Conservation (phyloP, 2,797 vertebrate genomes). For the Graptemys geographica region DNA sequence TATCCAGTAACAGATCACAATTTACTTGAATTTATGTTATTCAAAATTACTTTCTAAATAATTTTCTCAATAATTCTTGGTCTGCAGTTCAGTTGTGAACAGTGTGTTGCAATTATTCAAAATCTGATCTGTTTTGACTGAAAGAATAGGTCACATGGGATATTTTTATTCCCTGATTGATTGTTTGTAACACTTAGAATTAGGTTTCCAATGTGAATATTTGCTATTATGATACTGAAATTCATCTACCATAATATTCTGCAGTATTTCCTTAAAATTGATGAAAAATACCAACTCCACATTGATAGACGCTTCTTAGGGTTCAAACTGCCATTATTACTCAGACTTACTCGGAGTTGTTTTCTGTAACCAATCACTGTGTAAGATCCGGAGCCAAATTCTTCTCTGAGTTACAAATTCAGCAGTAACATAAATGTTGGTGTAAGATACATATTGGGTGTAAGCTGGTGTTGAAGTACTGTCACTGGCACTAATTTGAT, state of each 20-base stretch:
- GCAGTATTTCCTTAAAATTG: background rate
- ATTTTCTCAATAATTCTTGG: background rate
- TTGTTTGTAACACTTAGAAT: background rate
- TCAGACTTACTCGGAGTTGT: background rate
- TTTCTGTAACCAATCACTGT: background rate
- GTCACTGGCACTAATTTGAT: background rate
- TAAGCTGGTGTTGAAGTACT: background rate
- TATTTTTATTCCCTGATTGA: fast-evolving
- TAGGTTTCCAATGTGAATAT: background rate
- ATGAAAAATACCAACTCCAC: background rate
- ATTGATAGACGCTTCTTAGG: background rate
- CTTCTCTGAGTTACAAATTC: background rate
- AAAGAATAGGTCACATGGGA: background rate
- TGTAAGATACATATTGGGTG: background rate
- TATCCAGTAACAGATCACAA: background rate
- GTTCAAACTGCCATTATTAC: background rate
- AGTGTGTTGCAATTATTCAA: background rate
- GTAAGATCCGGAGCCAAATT: background rate
- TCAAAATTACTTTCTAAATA: background rate
- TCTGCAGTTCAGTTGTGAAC: fast-evolving
- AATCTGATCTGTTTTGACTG: background rate
- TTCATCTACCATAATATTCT: background rate
- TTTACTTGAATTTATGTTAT: slow-evolving; percentile 4
- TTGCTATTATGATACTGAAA: background rate
- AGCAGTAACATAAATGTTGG: background rate